Evolutionary conservation across 1,140 invertebrate species (phyloP).

Genomic region (Heterodera carotae): DNA sequence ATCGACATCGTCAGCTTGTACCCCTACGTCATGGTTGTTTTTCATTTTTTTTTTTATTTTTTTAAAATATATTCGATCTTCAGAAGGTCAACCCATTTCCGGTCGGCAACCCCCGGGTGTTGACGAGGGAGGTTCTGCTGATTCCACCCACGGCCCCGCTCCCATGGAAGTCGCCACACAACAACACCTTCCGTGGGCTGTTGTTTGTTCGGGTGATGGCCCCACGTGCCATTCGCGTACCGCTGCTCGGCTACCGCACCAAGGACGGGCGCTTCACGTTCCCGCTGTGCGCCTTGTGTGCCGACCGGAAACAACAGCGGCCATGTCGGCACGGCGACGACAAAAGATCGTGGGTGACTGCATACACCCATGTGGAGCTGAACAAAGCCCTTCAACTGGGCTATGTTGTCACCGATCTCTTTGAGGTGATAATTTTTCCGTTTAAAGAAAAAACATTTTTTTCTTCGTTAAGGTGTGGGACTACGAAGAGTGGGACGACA

Average conservation of each 20-base stretch:
- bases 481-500: slow-evolving; percentile 12
- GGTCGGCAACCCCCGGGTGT: neutral
- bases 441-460: neutral
- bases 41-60: no score
- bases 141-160: neutral
- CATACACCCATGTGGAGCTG: slow-evolving; percentile 27
- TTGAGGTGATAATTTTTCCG: neutral
- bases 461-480: neutral
- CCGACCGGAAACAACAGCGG: neutral
- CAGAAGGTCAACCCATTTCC: slow-evolving; percentile 1
- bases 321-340: neutral
- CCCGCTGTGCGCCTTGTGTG: neutral
- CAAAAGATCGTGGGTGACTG: neutral
- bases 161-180: neutral
- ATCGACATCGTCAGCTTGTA: neutral
- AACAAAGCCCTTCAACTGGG: slow-evolving; percentile 6
- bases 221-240: neutral
- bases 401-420: neutral
- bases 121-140: neutral
- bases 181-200: slow-evolving; percentile 3
- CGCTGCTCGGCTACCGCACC: slow-evolving; percentile 1
- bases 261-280: neutral
- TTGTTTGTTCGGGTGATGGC: neutral
- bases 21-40: neutral
- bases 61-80: neutral